Base-by-base conservation (phyloP, 2,888 invertebrate genomes). In the Ochlodes sylvanus region DNA sequence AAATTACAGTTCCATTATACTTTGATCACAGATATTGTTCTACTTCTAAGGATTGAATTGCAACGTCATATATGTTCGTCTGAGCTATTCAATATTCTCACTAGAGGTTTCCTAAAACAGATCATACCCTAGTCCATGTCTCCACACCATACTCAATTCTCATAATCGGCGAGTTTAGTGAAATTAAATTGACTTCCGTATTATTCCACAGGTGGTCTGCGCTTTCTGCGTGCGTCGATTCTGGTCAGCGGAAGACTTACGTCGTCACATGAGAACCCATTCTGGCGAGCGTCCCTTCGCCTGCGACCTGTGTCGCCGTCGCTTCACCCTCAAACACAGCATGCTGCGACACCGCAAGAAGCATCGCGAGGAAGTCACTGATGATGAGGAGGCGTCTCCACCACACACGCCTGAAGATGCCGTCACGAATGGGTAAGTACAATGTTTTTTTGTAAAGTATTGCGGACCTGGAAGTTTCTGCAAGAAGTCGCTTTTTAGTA, bases 301-400 rank as follows among this genome's bases (percentile, higher is more conserved):
- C 69, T 98, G 98, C 83, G 97, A 98, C 85, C 96, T 98, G 54
- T 98, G 98, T 86, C 92, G 96, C 44, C 94, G 98, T 7, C 95
- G 97, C 72, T 98, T 98, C 90, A 98, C 98, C 0, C 91, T 98
- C 57, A 98, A 98, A 81, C 98, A 98, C 93, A 98, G 98, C 88
- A 98, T 98, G 98, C 94, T 98, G 75, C 95, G 98, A 0, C 98
- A 98, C 84, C 95, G 98, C 76, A 98, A 98, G 92, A 98, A 98
- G 87, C 98, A 98, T 83, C 72, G 91, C 0, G 92, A 91, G 27
- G 92, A 92, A 62, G 95, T 94, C 72, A 94, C 95, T 7, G 94
- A 94, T 58, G 94, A 95, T 66, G 92, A 94, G 50, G 94, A 94
- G 52, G 87, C 85, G 9, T 88, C 93, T 0, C 91, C 93, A 56